Evolutionary conservation across 1,140 invertebrate species (phyloP).

Genomic region (Diorhabda elongata): DNA sequence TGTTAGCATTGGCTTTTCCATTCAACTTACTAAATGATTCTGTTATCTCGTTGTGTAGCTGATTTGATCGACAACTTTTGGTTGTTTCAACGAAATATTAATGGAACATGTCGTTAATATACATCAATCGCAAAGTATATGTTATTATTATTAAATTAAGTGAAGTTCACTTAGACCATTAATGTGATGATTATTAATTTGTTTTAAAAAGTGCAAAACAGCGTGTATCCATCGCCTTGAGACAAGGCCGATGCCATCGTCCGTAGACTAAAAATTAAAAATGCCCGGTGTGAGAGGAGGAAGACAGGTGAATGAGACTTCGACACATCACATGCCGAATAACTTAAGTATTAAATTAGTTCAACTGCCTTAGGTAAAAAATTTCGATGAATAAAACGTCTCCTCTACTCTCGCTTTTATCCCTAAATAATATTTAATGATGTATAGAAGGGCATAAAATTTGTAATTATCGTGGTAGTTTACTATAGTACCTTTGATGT

Average conservation of each 20-base stretch:
- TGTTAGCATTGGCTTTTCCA: too few species aligned
- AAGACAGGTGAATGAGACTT: conserved; percentile 27
- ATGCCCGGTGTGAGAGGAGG: conserved; percentile 27
- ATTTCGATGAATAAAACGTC: conserved; percentile 21
- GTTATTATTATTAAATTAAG: too few species aligned
- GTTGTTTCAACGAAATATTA: too few species aligned
- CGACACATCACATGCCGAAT: conserved; percentile 30
- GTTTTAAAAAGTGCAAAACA: conserved; percentile 12
- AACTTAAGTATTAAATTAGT: conserved; percentile 32
- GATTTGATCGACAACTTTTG: too few species aligned
- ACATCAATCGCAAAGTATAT: too few species aligned
- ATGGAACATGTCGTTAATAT: too few species aligned
- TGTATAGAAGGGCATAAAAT: conserved; percentile 20
- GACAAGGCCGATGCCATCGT: conserved; percentile 20
- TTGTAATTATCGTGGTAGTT: conserved; percentile 25
- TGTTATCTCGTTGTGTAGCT: too few species aligned
- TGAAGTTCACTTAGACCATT: not conserved
- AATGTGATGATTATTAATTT: not conserved
- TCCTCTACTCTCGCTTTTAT: too few species aligned
- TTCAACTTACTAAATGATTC: too few species aligned
- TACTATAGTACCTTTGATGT: conserved; percentile 17
- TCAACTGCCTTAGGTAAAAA: conserved; percentile 18
- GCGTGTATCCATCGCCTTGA: not conserved
- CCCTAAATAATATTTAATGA: too few species aligned
- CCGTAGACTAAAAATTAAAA: conserved; percentile 8